Evolutionary conservation across 2,113 vertebrate genomes (phyloP), one percentile per base, ranked within the genome.

Genomic region (Anarhynchus alexandrinus): DNA sequence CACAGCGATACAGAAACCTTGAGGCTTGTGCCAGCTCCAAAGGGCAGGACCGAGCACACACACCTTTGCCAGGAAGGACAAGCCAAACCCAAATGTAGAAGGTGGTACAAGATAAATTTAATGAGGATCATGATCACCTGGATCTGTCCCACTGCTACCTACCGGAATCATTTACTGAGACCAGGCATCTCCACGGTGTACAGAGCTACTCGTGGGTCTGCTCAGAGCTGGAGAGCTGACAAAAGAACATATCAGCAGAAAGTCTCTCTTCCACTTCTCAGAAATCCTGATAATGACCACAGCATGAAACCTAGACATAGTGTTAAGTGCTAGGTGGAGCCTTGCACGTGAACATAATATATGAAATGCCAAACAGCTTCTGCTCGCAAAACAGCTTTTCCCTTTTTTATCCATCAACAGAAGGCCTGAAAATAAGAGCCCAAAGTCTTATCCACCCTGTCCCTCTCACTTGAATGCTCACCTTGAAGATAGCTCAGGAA

Each of bases 291-390:
- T 59, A 58, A 32, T 1, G 45, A 52, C 29, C 15, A 57, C 36
- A 59, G 59, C 15, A 29, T 4, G 15, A 88, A 90, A 42, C 13
- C 19, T 18, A 34, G 4, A 45, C 7, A 43, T 15, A 49, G 16
- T 0, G 1, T 54, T 67, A 47, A 85, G 81, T 32, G 15, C 49
- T 8, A 76, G 19, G 26, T n/a, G 29, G 21, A 69, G 20, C 19
- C n/a, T 30, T 30, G 27, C 21, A 49, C 0, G 0, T 4, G 15
- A 66, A 38, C 4, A 5, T n/a, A 3, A 15, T 2, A 9, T 3
- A 42, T 3, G 11, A 78, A 59, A 43, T 12, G 13, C 21, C 15
- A 38, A 40, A 25, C n/a, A 18, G 11, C 32, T 20, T 55, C 52
- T 7, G 11, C 26, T 25, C 18, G 32, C n/a, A n/a, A n/a, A 62